phyloP scores from a whole-genome alignment of 2,888 invertebrate genomes.

The Epinotia demarniana region DNA sequence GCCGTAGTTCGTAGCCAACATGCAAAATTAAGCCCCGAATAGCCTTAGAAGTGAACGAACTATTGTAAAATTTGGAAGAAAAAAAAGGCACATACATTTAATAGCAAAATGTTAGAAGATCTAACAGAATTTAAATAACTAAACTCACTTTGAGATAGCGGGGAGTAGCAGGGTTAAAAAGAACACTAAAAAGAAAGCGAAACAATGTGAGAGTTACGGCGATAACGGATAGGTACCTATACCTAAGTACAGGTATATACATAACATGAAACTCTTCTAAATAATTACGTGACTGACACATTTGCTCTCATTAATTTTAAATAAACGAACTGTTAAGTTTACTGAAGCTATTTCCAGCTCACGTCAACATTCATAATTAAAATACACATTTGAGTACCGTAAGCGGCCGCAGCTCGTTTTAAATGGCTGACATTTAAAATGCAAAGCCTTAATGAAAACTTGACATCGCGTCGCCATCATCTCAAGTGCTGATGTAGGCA shows the following conservation, averaged over 20 bases:
- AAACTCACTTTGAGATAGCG: too few species aligned
- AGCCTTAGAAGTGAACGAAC: too few species aligned
- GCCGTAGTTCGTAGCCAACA: too few species aligned
- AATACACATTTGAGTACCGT: slow-evolving; percentile 3
- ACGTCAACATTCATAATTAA: slow-evolving; percentile 4
- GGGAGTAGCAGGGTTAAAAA: too few species aligned
- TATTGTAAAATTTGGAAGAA: too few species aligned
- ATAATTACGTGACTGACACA: neutral
- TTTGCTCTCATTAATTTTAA: neutral
- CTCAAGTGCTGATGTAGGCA: slow-evolving; percentile 18
- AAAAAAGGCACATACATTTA: too few species aligned
- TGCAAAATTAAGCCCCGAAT: too few species aligned
- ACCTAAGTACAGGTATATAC: neutral
- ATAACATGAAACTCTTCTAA: neutral
- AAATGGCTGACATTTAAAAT: slow-evolving; percentile 36
- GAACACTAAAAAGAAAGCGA: too few species aligned
- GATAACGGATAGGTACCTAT: neutral
- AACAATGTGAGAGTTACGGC: too few species aligned
- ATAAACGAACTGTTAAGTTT: neutral
- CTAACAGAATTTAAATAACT: too few species aligned
- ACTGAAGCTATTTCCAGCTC: neutral
- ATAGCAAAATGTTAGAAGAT: too few species aligned
- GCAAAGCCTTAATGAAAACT: slow-evolving; percentile 18
- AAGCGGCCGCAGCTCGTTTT: slow-evolving; percentile 3
- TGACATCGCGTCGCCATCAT: slow-evolving; percentile 19